A percentile compares a stretch with the other conserved stretches of the same genome.
Evolutionary conservation across 2,797 vertebrate species (phyloP).

Genomic region (Silurus aristotelis): DNA sequence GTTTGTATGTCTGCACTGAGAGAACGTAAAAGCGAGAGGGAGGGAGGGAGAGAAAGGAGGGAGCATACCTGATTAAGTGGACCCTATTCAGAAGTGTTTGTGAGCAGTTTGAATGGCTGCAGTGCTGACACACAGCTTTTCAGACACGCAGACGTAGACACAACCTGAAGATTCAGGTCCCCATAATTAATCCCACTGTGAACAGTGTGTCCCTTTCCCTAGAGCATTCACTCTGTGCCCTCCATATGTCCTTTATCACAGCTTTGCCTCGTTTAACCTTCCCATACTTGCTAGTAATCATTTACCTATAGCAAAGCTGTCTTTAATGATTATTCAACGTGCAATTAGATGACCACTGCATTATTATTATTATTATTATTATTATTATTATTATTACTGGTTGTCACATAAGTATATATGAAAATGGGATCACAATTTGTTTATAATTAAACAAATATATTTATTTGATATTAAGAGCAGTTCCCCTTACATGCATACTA

Average conservation of each 20-base stretch:
- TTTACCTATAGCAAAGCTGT: background rate
- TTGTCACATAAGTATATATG: background rate
- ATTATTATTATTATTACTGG: background rate
- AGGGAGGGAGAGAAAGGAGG: conserved; percentile 32
- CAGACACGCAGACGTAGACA: conserved; percentile 51
- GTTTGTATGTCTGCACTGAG: conserved; percentile 45
- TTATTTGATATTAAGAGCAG: background rate
- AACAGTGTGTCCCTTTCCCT: conserved; percentile 42
- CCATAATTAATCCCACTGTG: conserved; percentile 54
- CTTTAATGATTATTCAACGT: conserved; percentile 11
- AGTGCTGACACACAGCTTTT: conserved; percentile 52
- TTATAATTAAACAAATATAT: background rate
- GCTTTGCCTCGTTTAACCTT: conserved; percentile 20
- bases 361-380: conserved; percentile 3
- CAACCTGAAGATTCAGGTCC: conserved; percentile 53
- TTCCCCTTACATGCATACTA: background rate
- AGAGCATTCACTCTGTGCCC: conserved; percentile 44
- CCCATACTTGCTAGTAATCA: conserved; percentile 18
- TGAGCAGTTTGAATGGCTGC: conserved; percentile 53
- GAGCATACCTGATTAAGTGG: conserved; percentile 57
- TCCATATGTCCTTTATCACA: conserved; percentile 47
- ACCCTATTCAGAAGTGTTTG: conserved; percentile 56
- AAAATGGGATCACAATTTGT: background rate
- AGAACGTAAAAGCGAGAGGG: conserved; percentile 40
- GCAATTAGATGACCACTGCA: background rate